These are phyloP conservation scores for Drosophila varians DNA, from an alignment of 1,140 invertebrate genomes.

Conservation along the genomic window DNA sequence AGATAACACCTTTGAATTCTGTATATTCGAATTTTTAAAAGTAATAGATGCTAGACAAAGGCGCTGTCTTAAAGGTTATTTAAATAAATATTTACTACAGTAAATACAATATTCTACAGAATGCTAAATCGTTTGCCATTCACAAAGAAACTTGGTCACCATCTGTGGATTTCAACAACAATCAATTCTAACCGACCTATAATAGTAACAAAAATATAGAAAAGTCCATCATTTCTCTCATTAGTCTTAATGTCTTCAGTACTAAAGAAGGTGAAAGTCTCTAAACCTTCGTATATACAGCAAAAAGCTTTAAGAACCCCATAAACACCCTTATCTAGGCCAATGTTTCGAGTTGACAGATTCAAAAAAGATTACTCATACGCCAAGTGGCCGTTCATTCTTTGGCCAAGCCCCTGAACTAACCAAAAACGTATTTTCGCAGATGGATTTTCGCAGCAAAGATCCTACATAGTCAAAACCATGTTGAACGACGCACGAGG, in stretches of 20 bases:
- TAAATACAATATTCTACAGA: too few species aligned
- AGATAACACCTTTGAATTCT: not conserved
- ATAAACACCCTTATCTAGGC: too few species aligned
- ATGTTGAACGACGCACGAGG: conserved; percentile 68
- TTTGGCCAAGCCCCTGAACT: too few species aligned
- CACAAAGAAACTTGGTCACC: too few species aligned
- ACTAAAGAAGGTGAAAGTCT: not conserved
- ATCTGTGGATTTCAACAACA: too few species aligned
- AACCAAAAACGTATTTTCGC: not conserved
- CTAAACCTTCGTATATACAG: too few species aligned
- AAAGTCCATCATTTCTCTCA: too few species aligned
- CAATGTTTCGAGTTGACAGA: not conserved
- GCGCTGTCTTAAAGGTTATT: not conserved
- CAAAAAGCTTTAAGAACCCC: too few species aligned
- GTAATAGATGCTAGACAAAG: not conserved
- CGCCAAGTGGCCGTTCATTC: too few species aligned
- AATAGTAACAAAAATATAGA: too few species aligned
- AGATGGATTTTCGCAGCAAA: conserved; percentile 78
- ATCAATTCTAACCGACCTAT: too few species aligned
- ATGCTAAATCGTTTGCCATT: too few species aligned
- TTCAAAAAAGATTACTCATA: not conserved
- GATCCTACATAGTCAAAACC: conserved; percentile 76
- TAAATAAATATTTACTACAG: not conserved
- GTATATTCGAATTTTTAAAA: not conserved
- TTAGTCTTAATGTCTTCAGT: not conserved